These are phyloP conservation scores for Apantesis nais DNA, from an alignment of 2,888 invertebrate species.

Conservation along the genomic window DNA sequence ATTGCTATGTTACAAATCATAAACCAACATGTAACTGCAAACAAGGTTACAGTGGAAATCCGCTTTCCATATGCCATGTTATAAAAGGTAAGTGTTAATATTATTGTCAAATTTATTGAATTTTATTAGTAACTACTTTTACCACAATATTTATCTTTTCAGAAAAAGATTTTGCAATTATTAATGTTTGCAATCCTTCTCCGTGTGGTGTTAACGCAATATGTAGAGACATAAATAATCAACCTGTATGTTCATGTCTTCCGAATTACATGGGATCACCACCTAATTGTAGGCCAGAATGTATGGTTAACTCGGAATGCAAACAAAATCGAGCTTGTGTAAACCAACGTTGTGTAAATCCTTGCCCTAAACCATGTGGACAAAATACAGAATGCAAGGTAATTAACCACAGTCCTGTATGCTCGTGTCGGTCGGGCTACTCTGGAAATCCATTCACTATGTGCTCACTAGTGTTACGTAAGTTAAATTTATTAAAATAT, in stretches of 20 bases:
- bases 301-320: slow-evolving; percentile 88
- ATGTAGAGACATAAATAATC: slow-evolving; percentile 89
- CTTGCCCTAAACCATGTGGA: slow-evolving; percentile 89
- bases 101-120: background rate
- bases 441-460: slow-evolving; percentile 89
- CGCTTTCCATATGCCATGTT: slow-evolving; percentile 83
- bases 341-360: slow-evolving; percentile 89
- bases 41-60: slow-evolving; percentile 88
- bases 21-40: slow-evolving; percentile 87
- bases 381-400: slow-evolving; percentile 89
- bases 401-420: slow-evolving; percentile 90
- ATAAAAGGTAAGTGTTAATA: slow-evolving; percentile 65
- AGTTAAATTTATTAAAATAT: no score
- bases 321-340: slow-evolving; percentile 87
- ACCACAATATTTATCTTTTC: slow-evolving; percentile 44
- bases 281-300: slow-evolving; percentile 88
- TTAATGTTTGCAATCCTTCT: slow-evolving; percentile 90
- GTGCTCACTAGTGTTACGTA: slow-evolving; percentile 86
- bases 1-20: no score
- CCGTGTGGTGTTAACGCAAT: slow-evolving; percentile 90
- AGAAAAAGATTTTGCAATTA: slow-evolving; percentile 65
- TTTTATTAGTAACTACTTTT: background rate
- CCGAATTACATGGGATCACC: slow-evolving; percentile 88
- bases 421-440: slow-evolving; percentile 88
- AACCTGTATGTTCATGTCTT: slow-evolving; percentile 90